These are phyloP conservation scores for Epinephelus lanceolatus DNA, from an alignment of 2,113 vertebrate genomes.

Conservation along the genomic window DNA sequence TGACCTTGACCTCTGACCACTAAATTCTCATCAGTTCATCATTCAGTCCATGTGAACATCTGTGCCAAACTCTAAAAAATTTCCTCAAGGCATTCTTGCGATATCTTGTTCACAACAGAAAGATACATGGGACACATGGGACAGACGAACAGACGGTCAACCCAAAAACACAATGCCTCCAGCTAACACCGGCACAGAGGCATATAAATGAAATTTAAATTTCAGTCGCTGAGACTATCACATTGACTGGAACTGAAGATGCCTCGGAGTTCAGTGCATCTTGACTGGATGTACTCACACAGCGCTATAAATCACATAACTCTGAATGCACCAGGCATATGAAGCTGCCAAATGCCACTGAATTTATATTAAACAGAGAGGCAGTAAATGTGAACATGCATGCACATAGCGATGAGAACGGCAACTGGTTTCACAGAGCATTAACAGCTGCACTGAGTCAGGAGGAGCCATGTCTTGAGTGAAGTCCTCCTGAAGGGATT, in stretches of 20 bases:
- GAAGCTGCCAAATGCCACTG: neutral
- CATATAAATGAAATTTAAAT: neutral
- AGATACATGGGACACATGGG: no score
- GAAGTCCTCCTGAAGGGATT: constrained; percentile 1
- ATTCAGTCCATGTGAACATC: no score
- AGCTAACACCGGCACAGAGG: no score
- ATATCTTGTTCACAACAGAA: no score
- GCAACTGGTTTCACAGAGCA: constrained; percentile 5
- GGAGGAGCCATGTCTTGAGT: constrained; percentile 3
- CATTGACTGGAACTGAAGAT: neutral
- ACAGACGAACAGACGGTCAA: no score
- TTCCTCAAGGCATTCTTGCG: no score
- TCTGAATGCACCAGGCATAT: neutral
- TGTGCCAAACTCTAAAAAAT: no score
- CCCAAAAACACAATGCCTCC: no score
- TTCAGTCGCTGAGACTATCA: neutral
- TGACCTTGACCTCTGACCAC: no score
- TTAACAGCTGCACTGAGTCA: neutral
- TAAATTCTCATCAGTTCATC: no score
- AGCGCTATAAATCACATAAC: neutral
- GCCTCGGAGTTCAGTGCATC: neutral
- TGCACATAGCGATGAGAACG: neutral
- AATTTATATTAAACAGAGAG: constrained; percentile 1
- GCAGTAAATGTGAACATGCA: neutral
- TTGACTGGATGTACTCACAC: neutral